Evolutionary conservation across 2,797 vertebrate genomes (phyloP).

Genomic region (Mus minutoides): DNA sequence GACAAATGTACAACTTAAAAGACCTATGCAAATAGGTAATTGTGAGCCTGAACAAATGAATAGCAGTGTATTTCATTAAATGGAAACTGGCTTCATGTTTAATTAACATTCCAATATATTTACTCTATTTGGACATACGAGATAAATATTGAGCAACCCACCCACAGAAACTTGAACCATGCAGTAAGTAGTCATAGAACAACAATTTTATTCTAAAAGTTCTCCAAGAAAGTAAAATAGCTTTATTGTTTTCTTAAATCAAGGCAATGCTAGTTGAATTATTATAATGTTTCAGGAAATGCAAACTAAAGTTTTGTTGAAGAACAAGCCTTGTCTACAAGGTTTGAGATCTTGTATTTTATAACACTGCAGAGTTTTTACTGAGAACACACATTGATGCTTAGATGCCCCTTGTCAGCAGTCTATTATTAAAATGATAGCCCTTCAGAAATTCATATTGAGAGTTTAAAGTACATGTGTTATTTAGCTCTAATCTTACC

Average conservation of each 20-base stretch:
- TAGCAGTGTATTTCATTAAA: conserved; percentile 39
- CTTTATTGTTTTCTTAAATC: conserved; percentile 60
- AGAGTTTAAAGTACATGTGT: conserved; percentile 74
- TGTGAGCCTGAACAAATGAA: conserved; percentile 34
- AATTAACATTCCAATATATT: neutral
- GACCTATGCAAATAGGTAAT: conserved; percentile 43
- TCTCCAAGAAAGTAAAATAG: neutral
- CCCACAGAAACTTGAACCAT: conserved; percentile 48
- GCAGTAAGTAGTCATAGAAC: neutral
- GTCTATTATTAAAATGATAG: conserved; percentile 70
- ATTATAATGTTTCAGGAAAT: conserved; percentile 2
- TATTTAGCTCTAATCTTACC: conserved; percentile 77
- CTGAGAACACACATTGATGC: conserved; percentile 15
- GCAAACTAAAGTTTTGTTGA: neutral
- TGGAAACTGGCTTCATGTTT: conserved; percentile 29
- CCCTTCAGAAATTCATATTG: conserved; percentile 48
- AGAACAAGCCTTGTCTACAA: conserved; percentile 32
- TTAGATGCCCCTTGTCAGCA: conserved; percentile 31
- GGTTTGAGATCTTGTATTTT: conserved; percentile 16
- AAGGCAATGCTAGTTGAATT: conserved; percentile 39
- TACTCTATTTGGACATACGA: neutral
- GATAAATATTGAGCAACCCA: neutral
- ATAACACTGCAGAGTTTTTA: conserved; percentile 57
- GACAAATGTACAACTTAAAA: conserved; percentile 51
- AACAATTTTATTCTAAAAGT: conserved; percentile 1